Percentiles rank a stretch among this genome's conserved stretches.
phyloP scores from a whole-genome alignment of 1,140 invertebrate species.

The Telenomus remus region DNA sequence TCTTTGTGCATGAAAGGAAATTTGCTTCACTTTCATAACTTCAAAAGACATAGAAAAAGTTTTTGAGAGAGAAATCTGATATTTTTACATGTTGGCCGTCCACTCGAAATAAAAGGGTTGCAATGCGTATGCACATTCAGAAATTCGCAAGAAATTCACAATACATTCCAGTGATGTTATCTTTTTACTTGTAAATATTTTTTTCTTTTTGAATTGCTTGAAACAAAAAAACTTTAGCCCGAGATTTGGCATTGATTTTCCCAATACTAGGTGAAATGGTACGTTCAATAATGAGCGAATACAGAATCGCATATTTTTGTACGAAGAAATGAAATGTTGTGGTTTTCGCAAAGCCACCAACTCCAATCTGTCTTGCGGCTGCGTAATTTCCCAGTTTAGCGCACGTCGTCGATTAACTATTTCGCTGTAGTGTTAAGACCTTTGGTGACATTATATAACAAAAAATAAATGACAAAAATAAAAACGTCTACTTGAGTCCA shows the following conservation, averaged over 20 bases:
- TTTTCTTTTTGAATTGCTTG: background rate
- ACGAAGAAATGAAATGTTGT: slow-evolving; percentile 39
- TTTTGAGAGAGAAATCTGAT: too few relatives aligned
- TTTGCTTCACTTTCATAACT: too few relatives aligned
- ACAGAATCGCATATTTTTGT: slow-evolving; percentile 32
- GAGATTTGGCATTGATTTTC: background rate
- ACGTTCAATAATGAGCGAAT: slow-evolving; percentile 13
- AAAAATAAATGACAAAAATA: too few relatives aligned
- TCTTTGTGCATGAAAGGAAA: too few relatives aligned
- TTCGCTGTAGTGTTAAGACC: slow-evolving; percentile 3
- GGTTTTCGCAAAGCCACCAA: slow-evolving; percentile 42
- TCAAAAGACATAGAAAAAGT: too few relatives aligned
- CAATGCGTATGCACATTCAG: too few relatives aligned
- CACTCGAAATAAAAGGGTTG: too few relatives aligned
- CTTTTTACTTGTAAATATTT: too few relatives aligned
- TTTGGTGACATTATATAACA: background rate
- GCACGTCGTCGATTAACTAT: slow-evolving; percentile 31
- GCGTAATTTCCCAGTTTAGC: slow-evolving; percentile 40
- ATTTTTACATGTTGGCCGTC: too few relatives aligned
- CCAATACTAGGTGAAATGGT: slow-evolving; percentile 8
- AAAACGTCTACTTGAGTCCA: too few relatives aligned
- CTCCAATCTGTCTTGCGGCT: slow-evolving; percentile 49
- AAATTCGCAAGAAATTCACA: too few relatives aligned
- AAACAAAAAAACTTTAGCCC: background rate
- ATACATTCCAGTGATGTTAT: too few relatives aligned